These are phyloP conservation scores for Phyto melanocephala DNA, from an alignment of 2,888 invertebrate genomes.

Conservation along the genomic window DNA sequence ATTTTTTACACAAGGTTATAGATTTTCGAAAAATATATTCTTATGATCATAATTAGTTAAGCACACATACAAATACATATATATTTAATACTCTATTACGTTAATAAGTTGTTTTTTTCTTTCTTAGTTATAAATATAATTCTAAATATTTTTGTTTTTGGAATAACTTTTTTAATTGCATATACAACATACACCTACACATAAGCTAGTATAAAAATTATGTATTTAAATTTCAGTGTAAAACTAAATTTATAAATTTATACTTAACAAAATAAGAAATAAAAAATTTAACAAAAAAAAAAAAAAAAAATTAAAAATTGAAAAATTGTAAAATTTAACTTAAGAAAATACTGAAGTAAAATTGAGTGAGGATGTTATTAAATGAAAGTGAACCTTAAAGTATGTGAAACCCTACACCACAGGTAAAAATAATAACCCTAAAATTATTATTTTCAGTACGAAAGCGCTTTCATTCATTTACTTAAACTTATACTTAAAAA, in stretches of 20 bases:
- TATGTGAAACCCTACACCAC: too few relatives aligned
- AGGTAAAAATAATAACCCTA: too few relatives aligned
- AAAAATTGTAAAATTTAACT: not conserved
- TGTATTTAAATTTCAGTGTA: constrained; percentile 6
- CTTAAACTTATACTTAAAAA: too few relatives aligned
- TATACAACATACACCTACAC: not conserved
- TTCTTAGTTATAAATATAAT: constrained; percentile 46
- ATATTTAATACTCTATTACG: not conserved
- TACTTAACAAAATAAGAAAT: not conserved
- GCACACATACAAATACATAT: not conserved
- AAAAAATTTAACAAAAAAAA: not conserved
- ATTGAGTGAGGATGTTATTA: too few relatives aligned
- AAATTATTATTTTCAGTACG: too few relatives aligned
- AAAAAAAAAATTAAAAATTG: not conserved
- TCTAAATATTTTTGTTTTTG: constrained; percentile 5
- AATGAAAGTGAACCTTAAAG: too few relatives aligned
- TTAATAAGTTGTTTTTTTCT: constrained; percentile 47
- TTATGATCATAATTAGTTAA: constrained; percentile 6
- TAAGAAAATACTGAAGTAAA: not conserved
- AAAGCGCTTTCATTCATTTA: too few relatives aligned
- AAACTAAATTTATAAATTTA: constrained; percentile 33
- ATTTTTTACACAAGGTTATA: not conserved
- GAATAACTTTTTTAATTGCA: not conserved
- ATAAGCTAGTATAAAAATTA: not conserved
- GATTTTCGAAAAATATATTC: not conserved